Conservation (phyloP, 92 coral and sea anemone genomes). For the Parazoanthus darwini region DNA sequence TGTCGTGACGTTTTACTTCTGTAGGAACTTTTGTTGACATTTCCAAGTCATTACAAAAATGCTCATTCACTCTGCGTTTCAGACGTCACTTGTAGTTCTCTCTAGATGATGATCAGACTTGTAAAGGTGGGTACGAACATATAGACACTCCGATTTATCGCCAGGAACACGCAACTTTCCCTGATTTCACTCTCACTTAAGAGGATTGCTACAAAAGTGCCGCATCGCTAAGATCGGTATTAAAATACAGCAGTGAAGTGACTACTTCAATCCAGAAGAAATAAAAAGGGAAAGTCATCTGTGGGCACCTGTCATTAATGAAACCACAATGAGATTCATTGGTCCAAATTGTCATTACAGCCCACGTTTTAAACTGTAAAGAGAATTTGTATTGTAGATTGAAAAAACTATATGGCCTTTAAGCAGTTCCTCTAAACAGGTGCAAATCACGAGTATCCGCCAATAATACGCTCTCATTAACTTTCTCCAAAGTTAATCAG, state of each 20-base stretch:
- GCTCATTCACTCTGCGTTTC: neutral
- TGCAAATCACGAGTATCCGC: neutral
- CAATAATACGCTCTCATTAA: neutral
- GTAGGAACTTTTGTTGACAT: constrained; percentile 44
- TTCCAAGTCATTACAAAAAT: constrained; percentile 5
- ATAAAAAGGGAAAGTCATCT: neutral
- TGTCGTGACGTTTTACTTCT: constrained; percentile 32
- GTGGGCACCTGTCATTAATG: constrained; percentile 25
- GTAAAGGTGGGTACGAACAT: neutral
- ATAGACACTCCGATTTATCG: neutral
- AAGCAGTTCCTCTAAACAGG: neutral
- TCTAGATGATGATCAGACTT: constrained; percentile 1
- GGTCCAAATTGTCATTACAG: neutral
- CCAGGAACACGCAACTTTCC: neutral
- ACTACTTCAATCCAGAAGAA: constrained; percentile 10
- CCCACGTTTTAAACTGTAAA: constrained; percentile 1
- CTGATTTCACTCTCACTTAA: neutral
- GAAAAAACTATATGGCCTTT: neutral
- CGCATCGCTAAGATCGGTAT: neutral
- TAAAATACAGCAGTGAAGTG: neutral
- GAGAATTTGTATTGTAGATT: neutral
- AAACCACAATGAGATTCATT: constrained; percentile 21
- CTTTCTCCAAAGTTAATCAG: neutral
- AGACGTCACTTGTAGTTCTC: neutral
- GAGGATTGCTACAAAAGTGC: no score